Evolutionary conservation across 2,797 vertebrate genomes (phyloP).

Genomic region (Sphenopsis melanotis): DNA sequence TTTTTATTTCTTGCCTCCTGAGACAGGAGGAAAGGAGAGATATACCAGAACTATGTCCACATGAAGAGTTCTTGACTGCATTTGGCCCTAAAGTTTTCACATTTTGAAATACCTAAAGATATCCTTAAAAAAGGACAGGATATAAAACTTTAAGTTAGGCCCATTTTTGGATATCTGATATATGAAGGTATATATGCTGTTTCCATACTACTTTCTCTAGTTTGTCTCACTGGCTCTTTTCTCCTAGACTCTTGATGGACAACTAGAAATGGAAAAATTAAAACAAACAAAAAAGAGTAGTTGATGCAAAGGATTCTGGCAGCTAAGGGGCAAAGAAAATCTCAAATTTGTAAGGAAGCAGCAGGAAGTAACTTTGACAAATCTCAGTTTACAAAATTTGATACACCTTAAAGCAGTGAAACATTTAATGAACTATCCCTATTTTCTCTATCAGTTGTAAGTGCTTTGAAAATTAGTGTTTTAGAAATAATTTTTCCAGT

Average conservation of each 20-base stretch:
- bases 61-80: no score
- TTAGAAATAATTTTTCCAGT: neutral
- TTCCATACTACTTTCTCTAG: rapidly evolving
- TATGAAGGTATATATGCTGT: neutral
- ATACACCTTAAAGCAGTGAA: neutral
- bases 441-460: neutral
- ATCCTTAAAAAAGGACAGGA: neutral
- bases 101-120: no score
- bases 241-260: neutral
- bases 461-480: neutral
- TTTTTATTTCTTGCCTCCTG: neutral
- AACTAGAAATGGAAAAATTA: neutral
- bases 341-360: neutral
- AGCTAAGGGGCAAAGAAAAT: neutral
- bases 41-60: no score
- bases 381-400: neutral
- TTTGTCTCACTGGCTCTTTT: neutral
- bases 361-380: neutral
- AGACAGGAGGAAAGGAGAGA: neutral
- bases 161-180: neutral
- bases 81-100: no score
- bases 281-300: neutral
- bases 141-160: neutral
- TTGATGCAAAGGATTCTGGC: neutral
- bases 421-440: neutral